A percentile compares a stretch with the other conserved stretches of the same genome.
phyloP scores from a whole-genome alignment of 2,888 invertebrate species.

The Phrixothrix hirtus region DNA sequence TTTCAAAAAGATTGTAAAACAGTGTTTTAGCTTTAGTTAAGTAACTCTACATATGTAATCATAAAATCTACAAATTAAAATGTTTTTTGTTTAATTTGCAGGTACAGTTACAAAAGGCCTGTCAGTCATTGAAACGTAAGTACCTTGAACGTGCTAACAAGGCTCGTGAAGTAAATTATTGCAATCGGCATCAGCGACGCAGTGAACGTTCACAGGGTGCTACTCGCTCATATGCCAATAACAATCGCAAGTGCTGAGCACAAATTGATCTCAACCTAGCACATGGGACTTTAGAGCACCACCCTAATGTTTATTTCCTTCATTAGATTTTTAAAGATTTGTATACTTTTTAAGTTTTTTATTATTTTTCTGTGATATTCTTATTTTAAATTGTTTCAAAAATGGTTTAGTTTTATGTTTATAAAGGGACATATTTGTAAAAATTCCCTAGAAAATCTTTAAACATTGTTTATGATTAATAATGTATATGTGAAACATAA shows the following conservation, averaged over 20 bases:
- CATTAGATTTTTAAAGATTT: conserved; percentile 24
- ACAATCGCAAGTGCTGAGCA: conserved; percentile 60
- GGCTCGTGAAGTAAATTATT: conserved; percentile 59
- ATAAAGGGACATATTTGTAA: conserved; percentile 50
- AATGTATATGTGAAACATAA: too few species aligned
- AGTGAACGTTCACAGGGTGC: conserved; percentile 56
- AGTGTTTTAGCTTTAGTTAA: too few species aligned
- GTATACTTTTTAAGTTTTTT: conserved; percentile 13
- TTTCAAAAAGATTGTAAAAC: too few species aligned
- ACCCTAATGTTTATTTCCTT: conserved; percentile 11
- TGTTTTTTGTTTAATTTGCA: conserved; percentile 40
- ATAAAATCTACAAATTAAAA: too few species aligned
- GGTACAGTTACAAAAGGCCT: conserved; percentile 55
- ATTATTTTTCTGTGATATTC: conserved; percentile 22
- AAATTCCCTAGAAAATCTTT: conserved; percentile 42
- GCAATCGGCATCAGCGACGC: conserved; percentile 56
- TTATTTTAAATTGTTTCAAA: conserved; percentile 27
- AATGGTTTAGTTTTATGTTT: conserved; percentile 5
- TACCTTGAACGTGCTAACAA: conserved; percentile 58
- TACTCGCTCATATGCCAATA: conserved; percentile 57
- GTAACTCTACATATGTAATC: too few species aligned
- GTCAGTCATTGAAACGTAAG: conserved; percentile 52
- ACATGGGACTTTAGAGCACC: conserved; percentile 28
- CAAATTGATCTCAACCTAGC: conserved; percentile 47
- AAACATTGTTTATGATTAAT: too few species aligned